These are phyloP conservation scores for Hyperoplus lanceolatus DNA, from an alignment of 2,797 vertebrate species.

Conservation along the genomic window DNA sequence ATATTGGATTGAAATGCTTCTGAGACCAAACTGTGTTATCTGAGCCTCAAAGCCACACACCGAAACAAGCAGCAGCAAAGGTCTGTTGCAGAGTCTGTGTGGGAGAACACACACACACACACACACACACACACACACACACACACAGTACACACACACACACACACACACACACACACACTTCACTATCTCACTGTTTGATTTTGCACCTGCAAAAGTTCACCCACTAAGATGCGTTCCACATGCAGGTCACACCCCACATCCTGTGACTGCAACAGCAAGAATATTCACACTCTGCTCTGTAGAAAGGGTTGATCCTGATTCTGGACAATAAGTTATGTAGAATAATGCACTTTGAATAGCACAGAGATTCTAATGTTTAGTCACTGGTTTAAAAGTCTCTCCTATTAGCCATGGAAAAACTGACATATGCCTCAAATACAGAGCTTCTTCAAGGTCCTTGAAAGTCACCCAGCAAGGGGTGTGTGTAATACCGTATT, in stretches of 20 bases:
- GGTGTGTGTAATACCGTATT: too few species aligned
- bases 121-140: too few species aligned
- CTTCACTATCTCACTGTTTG: background rate
- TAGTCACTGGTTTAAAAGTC: too few species aligned
- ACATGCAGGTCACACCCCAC: slow-evolving; percentile 53
- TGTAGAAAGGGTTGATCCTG: background rate
- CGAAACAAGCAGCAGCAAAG: background rate
- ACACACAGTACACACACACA: too few species aligned
- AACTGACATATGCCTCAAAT: too few species aligned
- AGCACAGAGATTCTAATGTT: too few species aligned
- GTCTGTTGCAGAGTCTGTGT: slow-evolving; percentile 11
- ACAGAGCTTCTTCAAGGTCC: too few species aligned
- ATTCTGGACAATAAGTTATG: background rate
- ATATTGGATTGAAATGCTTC: background rate
- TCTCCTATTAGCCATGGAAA: too few species aligned
- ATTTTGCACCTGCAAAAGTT: slow-evolving; percentile 68
- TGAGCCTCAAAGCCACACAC: background rate
- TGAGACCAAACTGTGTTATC: background rate
- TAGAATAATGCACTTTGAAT: background rate
- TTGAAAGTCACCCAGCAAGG: too few species aligned
- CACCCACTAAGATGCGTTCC: slow-evolving; percentile 9
- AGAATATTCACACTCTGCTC: background rate
- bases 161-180: too few species aligned
- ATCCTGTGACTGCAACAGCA: slow-evolving; percentile 66
- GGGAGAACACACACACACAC: slow-evolving; percentile 3